phyloP scores from a whole-genome alignment of 2,113 vertebrate genomes.

The Nycticryphes semicollaris region DNA sequence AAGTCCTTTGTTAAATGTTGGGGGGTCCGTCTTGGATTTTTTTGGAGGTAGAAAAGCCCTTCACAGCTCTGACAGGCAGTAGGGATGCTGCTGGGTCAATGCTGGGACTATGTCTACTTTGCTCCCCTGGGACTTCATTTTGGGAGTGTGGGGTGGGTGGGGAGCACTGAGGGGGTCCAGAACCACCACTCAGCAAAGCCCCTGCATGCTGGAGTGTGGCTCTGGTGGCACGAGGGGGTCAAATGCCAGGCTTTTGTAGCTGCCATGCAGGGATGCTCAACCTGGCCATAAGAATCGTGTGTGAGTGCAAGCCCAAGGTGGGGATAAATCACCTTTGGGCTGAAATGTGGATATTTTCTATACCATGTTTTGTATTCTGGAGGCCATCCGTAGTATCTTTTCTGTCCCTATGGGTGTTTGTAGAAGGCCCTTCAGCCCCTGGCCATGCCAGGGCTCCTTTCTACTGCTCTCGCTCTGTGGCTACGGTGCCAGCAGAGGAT shows the following conservation, averaged over 20 bases:
- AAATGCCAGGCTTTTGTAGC: neutral
- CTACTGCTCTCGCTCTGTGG: neutral
- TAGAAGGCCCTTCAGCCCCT: neutral
- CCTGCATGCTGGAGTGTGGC: accelerated
- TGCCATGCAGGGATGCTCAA: accelerated
- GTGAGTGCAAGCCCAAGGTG: neutral
- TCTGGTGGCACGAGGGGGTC: accelerated
- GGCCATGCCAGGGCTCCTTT: neutral
- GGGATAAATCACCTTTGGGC: neutral
- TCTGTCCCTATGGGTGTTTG: accelerated
- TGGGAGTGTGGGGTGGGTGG: accelerated
- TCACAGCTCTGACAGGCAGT: accelerated
- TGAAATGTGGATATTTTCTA: accelerated
- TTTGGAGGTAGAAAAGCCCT: accelerated
- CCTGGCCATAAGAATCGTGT: accelerated
- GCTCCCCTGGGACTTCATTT: neutral
- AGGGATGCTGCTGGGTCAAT: accelerated
- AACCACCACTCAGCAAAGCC: accelerated
- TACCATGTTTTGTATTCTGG: accelerated
- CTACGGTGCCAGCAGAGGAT: constrained; percentile 37
- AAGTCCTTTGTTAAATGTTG: accelerated
- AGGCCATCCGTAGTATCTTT: too few relatives aligned
- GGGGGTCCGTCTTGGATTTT: neutral
- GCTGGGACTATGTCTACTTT: accelerated
- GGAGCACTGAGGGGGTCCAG: accelerated